Conservation (phyloP, 2,113 vertebrate species). For the Oryzias curvinotus region DNA sequence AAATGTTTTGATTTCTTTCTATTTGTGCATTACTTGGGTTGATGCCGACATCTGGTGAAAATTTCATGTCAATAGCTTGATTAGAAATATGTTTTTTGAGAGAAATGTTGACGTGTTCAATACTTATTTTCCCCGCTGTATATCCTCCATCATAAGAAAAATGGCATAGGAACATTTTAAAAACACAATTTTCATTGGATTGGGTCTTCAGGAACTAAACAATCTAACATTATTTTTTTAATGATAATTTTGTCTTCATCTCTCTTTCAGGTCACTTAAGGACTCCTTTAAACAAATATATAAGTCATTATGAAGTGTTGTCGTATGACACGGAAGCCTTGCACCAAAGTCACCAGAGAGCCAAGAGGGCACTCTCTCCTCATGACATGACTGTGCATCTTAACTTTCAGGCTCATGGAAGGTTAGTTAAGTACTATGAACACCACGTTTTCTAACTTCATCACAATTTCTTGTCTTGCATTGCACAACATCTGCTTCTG, state of each 20-base stretch:
- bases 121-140: too few relatives aligned
- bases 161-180: too few relatives aligned
- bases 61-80: too few relatives aligned
- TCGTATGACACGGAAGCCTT: constrained; percentile 88
- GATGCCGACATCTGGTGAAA: too few relatives aligned
- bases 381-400: constrained; percentile 87
- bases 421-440: constrained; percentile 77
- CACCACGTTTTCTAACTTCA: not conserved
- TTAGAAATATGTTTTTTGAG: too few relatives aligned
- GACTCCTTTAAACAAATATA: constrained; percentile 89
- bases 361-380: constrained; percentile 88
- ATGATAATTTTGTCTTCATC: constrained; percentile 5
- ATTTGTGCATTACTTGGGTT: too few relatives aligned
- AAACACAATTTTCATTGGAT: too few relatives aligned
- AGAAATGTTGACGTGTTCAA: too few relatives aligned
- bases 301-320: constrained; percentile 94
- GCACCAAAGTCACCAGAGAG: constrained; percentile 96
- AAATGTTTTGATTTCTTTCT: too few relatives aligned
- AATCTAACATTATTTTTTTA: not conserved
- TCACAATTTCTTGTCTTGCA: not conserved
- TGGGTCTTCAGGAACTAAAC: too few relatives aligned
- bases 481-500: not conserved
- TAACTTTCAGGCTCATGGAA: constrained; percentile 94
- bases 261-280: constrained; percentile 86
- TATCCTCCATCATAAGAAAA: too few relatives aligned